phyloP scores from a whole-genome alignment of 2,113 vertebrate species.

The Rhineura floridana region DNA sequence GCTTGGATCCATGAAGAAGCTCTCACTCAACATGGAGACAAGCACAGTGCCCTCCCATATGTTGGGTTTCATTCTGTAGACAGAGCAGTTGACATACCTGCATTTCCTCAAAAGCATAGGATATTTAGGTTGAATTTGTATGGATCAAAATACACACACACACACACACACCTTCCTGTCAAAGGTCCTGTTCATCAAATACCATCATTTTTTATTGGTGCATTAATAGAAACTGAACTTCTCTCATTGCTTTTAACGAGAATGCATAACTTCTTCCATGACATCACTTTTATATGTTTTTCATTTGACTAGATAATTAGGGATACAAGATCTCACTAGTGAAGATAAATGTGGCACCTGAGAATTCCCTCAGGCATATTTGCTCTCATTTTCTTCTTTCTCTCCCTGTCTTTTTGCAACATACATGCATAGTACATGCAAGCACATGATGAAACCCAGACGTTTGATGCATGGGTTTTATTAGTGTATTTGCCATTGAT shows the following conservation, averaged over 20 bases:
- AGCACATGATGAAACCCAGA: conserved; percentile 75
- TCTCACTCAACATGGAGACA: conserved; percentile 56
- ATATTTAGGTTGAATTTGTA: conserved; percentile 58
- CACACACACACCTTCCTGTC: not conserved
- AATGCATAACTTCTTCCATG: not conserved
- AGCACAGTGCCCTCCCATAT: conserved; percentile 69
- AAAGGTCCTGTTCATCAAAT: conserved; percentile 33
- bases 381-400: conserved; percentile 64
- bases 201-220: not conserved
- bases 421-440: conserved; percentile 66
- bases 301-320: conserved; percentile 38
- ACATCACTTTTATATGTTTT: conserved; percentile 45
- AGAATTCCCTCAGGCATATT: conserved; percentile 39
- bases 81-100: conserved; percentile 60
- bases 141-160: conserved; percentile 40
- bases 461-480: conserved; percentile 98
- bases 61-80: conserved; percentile 65
- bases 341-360: conserved; percentile 45
- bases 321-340: conserved; percentile 33
- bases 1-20: conserved; percentile 66
- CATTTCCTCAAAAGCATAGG: conserved; percentile 65
- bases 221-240: conserved; percentile 7
- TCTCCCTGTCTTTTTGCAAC: conserved; percentile 44
- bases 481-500: conserved; percentile 93
- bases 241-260: not conserved